A percentile compares a stretch with the other conserved stretches of the same genome.
phyloP scores from a whole-genome alignment of 1,140 invertebrate species.

The Oedothorax gibbosus region DNA sequence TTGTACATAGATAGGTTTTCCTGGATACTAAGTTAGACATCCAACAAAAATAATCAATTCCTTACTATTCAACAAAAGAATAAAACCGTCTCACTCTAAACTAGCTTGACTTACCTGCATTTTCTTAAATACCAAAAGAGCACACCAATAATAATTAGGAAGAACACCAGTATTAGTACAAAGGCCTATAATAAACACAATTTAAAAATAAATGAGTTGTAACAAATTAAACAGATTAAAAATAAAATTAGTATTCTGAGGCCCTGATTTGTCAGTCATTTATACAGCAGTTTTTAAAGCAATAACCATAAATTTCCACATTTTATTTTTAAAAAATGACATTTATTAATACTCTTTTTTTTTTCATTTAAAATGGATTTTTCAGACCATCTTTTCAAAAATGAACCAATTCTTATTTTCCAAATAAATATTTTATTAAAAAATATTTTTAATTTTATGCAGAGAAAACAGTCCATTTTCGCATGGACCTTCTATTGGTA shows the following conservation, averaged over 20 bases:
- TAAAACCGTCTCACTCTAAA: not conserved
- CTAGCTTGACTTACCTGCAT: slow-evolving; percentile 35
- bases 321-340: not conserved
- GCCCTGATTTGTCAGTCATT: not conserved
- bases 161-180: slow-evolving; percentile 42
- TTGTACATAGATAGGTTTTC: not conserved
- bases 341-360: not conserved
- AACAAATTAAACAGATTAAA: not conserved
- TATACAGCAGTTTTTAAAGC: not conserved
- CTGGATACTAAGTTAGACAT: not conserved
- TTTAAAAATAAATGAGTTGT: not conserved
- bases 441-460: too few relatives aligned
- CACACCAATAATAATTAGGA: slow-evolving; percentile 15
- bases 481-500: too few relatives aligned
- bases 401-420: too few relatives aligned
- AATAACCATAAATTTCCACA: not conserved
- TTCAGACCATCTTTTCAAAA: not conserved
- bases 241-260: not conserved
- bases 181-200: slow-evolving; percentile 25
- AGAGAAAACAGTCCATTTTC: too few relatives aligned
- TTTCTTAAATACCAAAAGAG: slow-evolving; percentile 50
- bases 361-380: not conserved
- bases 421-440: too few relatives aligned
- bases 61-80: not conserved
- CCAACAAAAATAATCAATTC: not conserved